phyloP scores from a whole-genome alignment of 2,113 vertebrate species.

The Alaudala cheleensis region DNA sequence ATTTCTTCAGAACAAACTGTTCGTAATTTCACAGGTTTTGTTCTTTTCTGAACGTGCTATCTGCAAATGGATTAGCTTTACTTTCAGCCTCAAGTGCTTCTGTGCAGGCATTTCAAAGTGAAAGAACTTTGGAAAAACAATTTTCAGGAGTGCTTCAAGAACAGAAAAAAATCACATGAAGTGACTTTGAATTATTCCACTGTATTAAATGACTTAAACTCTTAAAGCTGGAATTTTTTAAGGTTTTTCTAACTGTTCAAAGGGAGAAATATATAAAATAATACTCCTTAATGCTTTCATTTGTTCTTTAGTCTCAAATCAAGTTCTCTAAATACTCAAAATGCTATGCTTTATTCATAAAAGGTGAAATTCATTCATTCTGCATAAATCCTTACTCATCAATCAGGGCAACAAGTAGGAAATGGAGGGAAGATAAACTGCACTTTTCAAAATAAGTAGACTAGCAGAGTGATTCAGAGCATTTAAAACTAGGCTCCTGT shows the following conservation, averaged over 20 bases:
- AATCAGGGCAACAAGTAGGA: constrained; percentile 17
- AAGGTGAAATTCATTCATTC: constrained; percentile 42
- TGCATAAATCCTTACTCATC: constrained; percentile 35
- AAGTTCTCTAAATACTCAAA: neutral
- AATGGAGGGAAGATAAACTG: constrained; percentile 14
- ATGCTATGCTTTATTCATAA: constrained; percentile 20
- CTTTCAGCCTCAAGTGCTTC: constrained; percentile 17
- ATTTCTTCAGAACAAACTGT: neutral
- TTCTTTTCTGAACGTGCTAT: neutral
- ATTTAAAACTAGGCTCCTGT: neutral
- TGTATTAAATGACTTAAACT: neutral
- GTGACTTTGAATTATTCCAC: neutral
- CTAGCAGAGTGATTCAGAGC: constrained; percentile 7
- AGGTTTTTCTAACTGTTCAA: neutral
- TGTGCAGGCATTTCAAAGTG: constrained; percentile 14
- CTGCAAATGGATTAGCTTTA: constrained; percentile 17
- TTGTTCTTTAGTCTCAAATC: neutral
- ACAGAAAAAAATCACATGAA: neutral
- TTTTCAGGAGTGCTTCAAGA: constrained; percentile 29
- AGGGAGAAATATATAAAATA: neutral
- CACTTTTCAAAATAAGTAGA: neutral
- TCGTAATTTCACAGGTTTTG: neutral
- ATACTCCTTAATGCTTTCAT: neutral
- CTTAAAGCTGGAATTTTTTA: neutral
- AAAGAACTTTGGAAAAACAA: constrained; percentile 22